Base-by-base conservation (phyloP, 2,113 vertebrate genomes). In the Todiramphus chloris region DNA sequence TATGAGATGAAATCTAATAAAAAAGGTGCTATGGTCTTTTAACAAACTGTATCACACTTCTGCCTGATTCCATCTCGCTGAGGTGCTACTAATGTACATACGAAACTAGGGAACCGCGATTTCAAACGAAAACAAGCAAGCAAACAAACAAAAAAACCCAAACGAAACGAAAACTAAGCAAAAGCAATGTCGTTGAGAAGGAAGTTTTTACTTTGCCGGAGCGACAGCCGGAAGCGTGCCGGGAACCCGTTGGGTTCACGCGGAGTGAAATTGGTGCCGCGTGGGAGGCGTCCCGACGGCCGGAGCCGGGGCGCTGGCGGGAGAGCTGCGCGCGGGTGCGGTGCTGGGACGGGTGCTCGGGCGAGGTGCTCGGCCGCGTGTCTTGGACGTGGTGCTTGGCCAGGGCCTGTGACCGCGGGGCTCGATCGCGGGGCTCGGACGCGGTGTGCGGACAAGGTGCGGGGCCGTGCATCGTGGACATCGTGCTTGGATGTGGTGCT, bases 21-120 rank as follows among this genome's bases (percentile, higher is more conserved):
- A 97, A 97, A 97, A 96, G 98, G 98, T 98, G 98, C 98, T 98
- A 98, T 72, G 98, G 97, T 98, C 97, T 98, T 98, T 97, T 87
- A 97, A 97, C 95, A 85, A 97, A 96, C 95, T 98, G 86, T 97
- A 78, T 96, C 94, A 85, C 62, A 87, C 94, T 96, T 95, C 92
- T 95, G 97, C 97, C 97, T 89, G 98, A 96, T 94, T 97, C 97
- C 96, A 97, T 98, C 97, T 96, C 87, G 98, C 97, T 92, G 96
- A 97, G 98, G 98, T 98, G 98, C 98, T 98, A 98, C 92, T 96
- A 33, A 72, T 93, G 94, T 93, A 89, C 39, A 89, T 94, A 27
- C 7, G 67, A 27, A 48, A n/a, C 67, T n/a, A 90, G 94, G 96
- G 92, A 96, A 93, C 91, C 91, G 70, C 94, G 92, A 19, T 64